phyloP scores from a whole-genome alignment of 2,888 invertebrate species.

The Drosophila mayaguana region DNA sequence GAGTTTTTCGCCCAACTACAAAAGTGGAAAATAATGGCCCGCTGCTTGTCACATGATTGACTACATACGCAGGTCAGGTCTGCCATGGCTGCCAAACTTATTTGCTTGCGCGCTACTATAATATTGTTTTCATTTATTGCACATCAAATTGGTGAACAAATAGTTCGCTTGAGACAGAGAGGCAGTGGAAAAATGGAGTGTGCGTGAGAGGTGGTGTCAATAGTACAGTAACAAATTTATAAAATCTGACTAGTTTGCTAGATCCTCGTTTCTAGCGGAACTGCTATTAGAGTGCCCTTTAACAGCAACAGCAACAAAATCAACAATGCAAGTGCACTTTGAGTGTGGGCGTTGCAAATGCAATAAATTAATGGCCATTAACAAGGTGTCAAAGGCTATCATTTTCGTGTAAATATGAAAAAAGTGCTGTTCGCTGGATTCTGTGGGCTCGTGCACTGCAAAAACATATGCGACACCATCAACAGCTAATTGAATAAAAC shows the following conservation, averaged over 20 bases:
- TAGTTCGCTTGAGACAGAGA: not conserved
- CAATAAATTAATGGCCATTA: constrained; percentile 69
- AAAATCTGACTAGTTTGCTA: not conserved
- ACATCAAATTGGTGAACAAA: not conserved
- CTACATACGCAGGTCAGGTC: not conserved
- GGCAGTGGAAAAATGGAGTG: too few species aligned
- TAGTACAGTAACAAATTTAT: not conserved
- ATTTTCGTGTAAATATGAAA: constrained; percentile 57
- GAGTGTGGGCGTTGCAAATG: constrained; percentile 48
- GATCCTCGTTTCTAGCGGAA: too few species aligned
- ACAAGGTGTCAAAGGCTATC: constrained; percentile 56
- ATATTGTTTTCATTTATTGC: not conserved
- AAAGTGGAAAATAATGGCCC: constrained; percentile 59
- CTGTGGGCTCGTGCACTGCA: not conserved
- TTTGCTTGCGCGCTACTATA: not conserved
- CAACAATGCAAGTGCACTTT: constrained; percentile 18
- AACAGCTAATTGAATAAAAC: constrained; percentile 6
- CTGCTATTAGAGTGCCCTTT: not conserved
- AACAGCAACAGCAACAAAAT: constrained; percentile 2
- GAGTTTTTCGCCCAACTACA: constrained; percentile 48
- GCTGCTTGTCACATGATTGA: constrained; percentile 42
- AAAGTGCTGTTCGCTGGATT: constrained; percentile 15
- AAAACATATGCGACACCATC: not conserved
- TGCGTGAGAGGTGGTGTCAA: not conserved
- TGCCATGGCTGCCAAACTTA: not conserved